These are phyloP conservation scores for Urocyon cinereoargenteus DNA, from an alignment of 2,797 vertebrate species.

Conservation along the genomic window DNA sequence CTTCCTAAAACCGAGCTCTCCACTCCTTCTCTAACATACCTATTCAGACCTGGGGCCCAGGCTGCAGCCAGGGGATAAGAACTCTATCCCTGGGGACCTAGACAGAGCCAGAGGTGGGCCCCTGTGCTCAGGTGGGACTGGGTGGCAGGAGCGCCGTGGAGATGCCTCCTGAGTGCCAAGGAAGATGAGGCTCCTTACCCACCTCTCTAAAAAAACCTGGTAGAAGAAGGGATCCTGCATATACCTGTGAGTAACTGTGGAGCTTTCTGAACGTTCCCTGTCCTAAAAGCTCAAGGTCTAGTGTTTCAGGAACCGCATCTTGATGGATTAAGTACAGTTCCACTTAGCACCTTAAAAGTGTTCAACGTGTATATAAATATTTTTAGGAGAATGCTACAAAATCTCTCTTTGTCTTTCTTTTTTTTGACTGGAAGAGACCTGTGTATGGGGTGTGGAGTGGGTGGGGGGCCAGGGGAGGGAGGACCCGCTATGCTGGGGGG, in stretches of 20 bases:
- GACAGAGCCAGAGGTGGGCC: not conserved
- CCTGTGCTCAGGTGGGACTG: no score
- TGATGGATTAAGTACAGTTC: not conserved
- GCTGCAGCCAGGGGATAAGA: not conserved
- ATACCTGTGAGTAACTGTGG: not conserved
- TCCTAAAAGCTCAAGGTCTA: not conserved
- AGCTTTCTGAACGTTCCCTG: not conserved
- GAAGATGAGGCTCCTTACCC: not conserved
- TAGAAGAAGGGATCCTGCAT: not conserved
- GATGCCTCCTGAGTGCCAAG: not conserved
- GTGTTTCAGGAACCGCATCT: not conserved
- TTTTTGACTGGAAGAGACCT: not conserved
- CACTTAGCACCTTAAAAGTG: not conserved
- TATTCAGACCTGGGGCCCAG: not conserved
- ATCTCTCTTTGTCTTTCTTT: not conserved
- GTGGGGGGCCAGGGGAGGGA: not conserved
- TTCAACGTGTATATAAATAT: not conserved
- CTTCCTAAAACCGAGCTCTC: not conserved
- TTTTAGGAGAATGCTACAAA: not conserved
- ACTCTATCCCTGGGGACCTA: not conserved
- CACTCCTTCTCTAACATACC: not conserved
- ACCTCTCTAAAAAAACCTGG: not conserved
- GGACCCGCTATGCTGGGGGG: not conserved
- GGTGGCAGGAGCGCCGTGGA: not conserved
- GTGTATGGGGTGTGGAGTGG: accelerated